A percentile compares a stretch with the other conserved stretches of the same genome.
phyloP scores from a whole-genome alignment of 2,113 vertebrate genomes.

The Trogon melanurus region DNA sequence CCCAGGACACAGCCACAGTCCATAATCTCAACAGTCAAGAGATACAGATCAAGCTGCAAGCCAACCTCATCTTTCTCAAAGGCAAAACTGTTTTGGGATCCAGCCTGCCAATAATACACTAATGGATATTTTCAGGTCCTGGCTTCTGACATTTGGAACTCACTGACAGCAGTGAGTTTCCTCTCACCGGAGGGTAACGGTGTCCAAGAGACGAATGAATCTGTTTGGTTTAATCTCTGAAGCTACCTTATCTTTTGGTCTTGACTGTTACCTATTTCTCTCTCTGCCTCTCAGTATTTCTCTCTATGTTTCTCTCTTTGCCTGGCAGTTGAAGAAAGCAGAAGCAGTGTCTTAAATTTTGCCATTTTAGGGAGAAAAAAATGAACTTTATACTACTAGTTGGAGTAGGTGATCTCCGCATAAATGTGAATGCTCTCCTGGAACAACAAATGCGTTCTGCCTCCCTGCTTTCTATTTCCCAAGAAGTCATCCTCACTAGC shows the following conservation, averaged over 20 bases:
- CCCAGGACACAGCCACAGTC: neutral
- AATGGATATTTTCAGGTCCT: slow-evolving; percentile 12
- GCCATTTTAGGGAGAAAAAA: neutral
- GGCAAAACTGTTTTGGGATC: neutral
- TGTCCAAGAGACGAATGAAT: neutral
- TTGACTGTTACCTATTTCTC: neutral
- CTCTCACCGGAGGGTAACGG: neutral
- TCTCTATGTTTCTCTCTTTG: neutral
- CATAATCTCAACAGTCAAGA: neutral
- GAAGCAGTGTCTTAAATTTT: neutral
- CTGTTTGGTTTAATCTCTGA: neutral
- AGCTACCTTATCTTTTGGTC: neutral
- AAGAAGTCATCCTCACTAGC: neutral
- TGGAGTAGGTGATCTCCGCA: neutral
- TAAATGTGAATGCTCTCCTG: neutral
- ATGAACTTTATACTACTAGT: neutral
- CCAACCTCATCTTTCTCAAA: neutral
- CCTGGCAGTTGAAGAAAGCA: neutral
- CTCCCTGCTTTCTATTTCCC: neutral
- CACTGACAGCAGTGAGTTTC: neutral
- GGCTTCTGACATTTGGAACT: neutral
- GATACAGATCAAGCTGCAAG: neutral
- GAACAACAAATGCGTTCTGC: neutral
- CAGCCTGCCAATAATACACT: neutral
- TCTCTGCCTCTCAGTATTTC: neutral